Percentiles rank a stretch among this genome's conserved stretches.
phyloP scores from a whole-genome alignment of 1,140 invertebrate species.

The Cephus cinctus region DNA sequence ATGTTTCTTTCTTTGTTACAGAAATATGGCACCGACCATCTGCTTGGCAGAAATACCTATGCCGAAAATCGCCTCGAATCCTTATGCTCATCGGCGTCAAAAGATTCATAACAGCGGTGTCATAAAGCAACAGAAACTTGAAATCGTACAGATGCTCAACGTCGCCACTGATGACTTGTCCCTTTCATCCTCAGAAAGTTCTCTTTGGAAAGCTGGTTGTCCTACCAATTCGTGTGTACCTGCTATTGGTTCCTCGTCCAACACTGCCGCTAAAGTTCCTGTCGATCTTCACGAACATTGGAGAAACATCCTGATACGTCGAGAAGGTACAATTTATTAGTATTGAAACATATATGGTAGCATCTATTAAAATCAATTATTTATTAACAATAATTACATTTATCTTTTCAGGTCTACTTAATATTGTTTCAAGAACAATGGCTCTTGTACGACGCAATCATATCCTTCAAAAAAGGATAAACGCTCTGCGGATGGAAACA shows the following conservation, averaged over 20 bases:
- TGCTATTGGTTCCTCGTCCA: slow-evolving; percentile 14
- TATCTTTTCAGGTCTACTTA: slow-evolving; percentile 41
- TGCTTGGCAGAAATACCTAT: slow-evolving; percentile 31
- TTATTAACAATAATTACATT: neutral
- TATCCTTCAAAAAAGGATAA: slow-evolving; percentile 48
- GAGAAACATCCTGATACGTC: slow-evolving; percentile 17
- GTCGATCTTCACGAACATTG: slow-evolving; percentile 18
- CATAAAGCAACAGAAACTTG: slow-evolving; percentile 20
- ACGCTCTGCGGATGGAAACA: slow-evolving; percentile 51
- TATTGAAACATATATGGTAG: neutral
- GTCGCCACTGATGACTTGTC: neutral
- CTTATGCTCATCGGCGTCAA: slow-evolving; percentile 23
- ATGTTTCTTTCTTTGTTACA: too few relatives aligned
- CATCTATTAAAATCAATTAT: neutral
- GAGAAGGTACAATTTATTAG: slow-evolving; percentile 25
- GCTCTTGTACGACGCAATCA: slow-evolving; percentile 53
- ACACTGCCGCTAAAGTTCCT: slow-evolving; percentile 12
- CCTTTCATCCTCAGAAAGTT: slow-evolving; percentile 16
- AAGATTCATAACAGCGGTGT: slow-evolving; percentile 11
- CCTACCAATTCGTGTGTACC: slow-evolving; percentile 14
- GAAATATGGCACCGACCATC: slow-evolving; percentile 36
- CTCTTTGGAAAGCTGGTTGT: slow-evolving; percentile 18
- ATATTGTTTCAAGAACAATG: slow-evolving; percentile 53
- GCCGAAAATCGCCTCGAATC: slow-evolving; percentile 18
- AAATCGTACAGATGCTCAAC: slow-evolving; percentile 18